Evolutionary conservation across 2,113 vertebrate genomes (phyloP), one percentile per base, ranked within the genome.

Genomic region (Pteronura brasiliensis): DNA sequence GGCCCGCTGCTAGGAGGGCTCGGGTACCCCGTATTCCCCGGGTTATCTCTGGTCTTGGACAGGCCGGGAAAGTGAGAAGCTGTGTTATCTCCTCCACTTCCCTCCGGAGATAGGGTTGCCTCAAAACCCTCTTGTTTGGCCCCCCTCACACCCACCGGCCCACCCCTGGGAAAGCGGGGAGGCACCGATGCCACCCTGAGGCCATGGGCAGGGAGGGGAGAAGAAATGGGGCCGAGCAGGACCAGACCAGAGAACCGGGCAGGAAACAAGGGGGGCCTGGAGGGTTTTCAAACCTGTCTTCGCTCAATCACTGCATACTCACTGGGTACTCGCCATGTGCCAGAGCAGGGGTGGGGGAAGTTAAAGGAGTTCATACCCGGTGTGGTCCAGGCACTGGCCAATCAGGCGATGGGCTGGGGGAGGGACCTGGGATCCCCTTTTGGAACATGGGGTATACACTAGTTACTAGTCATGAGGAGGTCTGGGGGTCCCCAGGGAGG

Each of bases 11-110:
- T 15, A 1, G 21, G 3, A 36, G 84, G 93, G 18, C 67, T 18
- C 36, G 0, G 84, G 72, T 34, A 76, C 72, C 89, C 85, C 5
- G 1, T 65, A 90, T 71, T 57, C 34, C 67, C 87, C 87, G 0
- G 0, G 79, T 98, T 99, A 99, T 99, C 98, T 98, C 93, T 91
- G 93, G 88, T 25, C 57, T 86, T 96, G 98, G 96, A 77, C 97
- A 97, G 97, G 98, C 88, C 96, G 96, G 97, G 97, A 99, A 99
- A 98, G 97, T 98, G 98, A 99, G 99, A 99, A 98, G 98, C 97
- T 74, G 89, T 3, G 81, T 98, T 99, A 99, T 99, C 99, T 29
- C 94, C 98, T 98, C 97, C 97, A 95, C 96, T 99, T 99, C 98
- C 98, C 97, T 79, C 81, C 96, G 89, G 95, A 98, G 98, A 99